phyloP scores from a whole-genome alignment of 2,888 invertebrate genomes.

The Onthophagus sagittarius region DNA sequence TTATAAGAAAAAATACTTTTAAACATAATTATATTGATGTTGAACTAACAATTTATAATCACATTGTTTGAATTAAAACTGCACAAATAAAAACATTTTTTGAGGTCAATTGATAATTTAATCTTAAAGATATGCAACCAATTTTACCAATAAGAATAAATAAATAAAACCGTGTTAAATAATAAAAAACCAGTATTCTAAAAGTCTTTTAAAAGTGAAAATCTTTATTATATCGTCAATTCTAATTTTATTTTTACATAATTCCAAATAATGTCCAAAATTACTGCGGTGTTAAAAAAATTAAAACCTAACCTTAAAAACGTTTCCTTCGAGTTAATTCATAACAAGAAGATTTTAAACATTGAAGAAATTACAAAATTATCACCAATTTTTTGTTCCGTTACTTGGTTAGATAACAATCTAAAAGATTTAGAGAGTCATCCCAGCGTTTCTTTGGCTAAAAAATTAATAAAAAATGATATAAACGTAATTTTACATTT shows the following conservation, averaged over 20 bases:
- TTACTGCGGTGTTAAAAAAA: slow-evolving; percentile 12
- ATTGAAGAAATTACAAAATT: slow-evolving; percentile 14
- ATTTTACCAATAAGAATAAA: too few relatives aligned
- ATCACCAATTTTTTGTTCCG: slow-evolving; percentile 44
- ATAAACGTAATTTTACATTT: slow-evolving; percentile 56
- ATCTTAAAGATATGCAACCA: too few relatives aligned
- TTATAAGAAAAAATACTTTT: neutral
- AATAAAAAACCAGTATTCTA: too few relatives aligned
- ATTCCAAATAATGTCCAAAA: neutral
- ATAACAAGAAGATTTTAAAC: slow-evolving; percentile 11
- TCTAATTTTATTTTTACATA: too few relatives aligned
- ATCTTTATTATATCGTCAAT: too few relatives aligned
- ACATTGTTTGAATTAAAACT: too few relatives aligned
- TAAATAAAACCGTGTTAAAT: too few relatives aligned
- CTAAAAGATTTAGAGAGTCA: slow-evolving; percentile 34
- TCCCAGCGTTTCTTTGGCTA: slow-evolving; percentile 49
- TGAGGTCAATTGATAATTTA: too few relatives aligned
- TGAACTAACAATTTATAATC: too few relatives aligned
- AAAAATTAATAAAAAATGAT: slow-evolving; percentile 42
- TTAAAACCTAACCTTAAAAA: slow-evolving; percentile 1
- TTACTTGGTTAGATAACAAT: slow-evolving; percentile 42
- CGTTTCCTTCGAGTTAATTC: slow-evolving; percentile 20
- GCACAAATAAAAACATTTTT: too few relatives aligned
- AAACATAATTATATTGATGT: too few relatives aligned
- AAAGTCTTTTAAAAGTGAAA: too few relatives aligned